Evolutionary conservation across 2,113 vertebrate species (phyloP), one percentile per base, ranked within the genome.

Genomic region (Ammodytes marinus): DNA sequence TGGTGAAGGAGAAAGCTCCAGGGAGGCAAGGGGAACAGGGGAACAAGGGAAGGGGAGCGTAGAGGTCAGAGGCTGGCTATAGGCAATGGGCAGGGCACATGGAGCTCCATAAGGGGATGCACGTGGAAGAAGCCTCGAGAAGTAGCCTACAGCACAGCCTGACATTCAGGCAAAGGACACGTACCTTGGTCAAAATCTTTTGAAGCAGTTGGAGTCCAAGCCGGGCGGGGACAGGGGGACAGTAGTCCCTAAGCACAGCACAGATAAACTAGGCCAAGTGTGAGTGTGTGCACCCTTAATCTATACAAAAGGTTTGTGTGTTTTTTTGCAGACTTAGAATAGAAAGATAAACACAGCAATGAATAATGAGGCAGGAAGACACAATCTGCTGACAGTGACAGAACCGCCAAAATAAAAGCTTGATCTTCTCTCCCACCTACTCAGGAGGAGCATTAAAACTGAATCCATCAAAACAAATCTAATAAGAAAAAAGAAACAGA

Each of bases 1-100:
- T 17, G 68, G 59, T 35, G 73, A 59, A 64, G 70, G 66, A 61
- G 63, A 86, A 85, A 69, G 76, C 83, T 78, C 73, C 46, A 73
- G 84, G 66, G 86, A 87, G 67, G 70, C 17, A 53, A 27, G 6
- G 12, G 27, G 27, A 27, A 27, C 27, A 27, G 27, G 27, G 27
- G 27, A 27, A 27, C 27, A 27, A 27, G 27, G 27, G 27, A 27
- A 77, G 80, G 80, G 57, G 54, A 77, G 85, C 46, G 52, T 64
- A 46, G 75, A 89, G 86, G 80, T 86, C 85, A 82, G 73, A 58
- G 79, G 66, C 58, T 74, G 63, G 74, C 50, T 64, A 43, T 42
- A 55, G 74, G 72, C 40, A n/a, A 53, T 2, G 14, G 35, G 39
- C 52, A 37, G 71, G 43, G 54, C 53, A 81, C 35, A 15, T 68